Evolutionary conservation across 2,888 invertebrate genomes (phyloP).

Genomic region (Coecobrya sp.): DNA sequence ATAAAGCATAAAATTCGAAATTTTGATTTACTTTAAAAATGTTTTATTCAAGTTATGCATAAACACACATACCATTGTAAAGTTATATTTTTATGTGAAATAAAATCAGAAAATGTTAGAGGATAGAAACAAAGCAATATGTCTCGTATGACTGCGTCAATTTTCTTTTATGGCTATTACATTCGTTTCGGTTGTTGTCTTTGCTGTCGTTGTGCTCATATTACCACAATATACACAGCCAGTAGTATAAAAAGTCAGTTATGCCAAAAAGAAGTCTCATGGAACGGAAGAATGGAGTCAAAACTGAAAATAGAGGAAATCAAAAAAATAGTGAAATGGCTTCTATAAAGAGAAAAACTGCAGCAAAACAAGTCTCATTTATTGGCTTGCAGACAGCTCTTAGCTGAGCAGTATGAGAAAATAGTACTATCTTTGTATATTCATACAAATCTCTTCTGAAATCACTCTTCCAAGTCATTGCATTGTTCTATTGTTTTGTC

Average conservation of each 20-base stretch:
- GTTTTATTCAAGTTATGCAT: too few relatives aligned
- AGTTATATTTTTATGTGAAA: not conserved
- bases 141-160: constrained; percentile 83
- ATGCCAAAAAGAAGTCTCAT: not conserved
- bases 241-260: constrained; percentile 9
- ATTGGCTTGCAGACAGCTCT: not conserved
- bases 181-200: constrained; percentile 53
- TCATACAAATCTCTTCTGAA: constrained; percentile 60
- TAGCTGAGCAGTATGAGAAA: too few relatives aligned
- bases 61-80: too few relatives aligned
- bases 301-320: not conserved
- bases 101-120: constrained; percentile 58
- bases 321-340: constrained; percentile 22
- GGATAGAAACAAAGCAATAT: constrained; percentile 75
- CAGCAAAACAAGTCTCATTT: constrained; percentile 58
- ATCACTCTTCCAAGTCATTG: constrained; percentile 80
- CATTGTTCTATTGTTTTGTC: constrained; percentile 67
- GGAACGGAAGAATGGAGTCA: constrained; percentile 15
- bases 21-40: too few relatives aligned
- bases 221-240: constrained; percentile 57
- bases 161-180: constrained; percentile 79
- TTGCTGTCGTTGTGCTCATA: constrained; percentile 49
- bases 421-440: not conserved
- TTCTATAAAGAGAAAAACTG: constrained; percentile 3
- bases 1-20: too few relatives aligned